Evolutionary conservation across 2,888 invertebrate species (phyloP).

Genomic region (Epistrophella euchroma): DNA sequence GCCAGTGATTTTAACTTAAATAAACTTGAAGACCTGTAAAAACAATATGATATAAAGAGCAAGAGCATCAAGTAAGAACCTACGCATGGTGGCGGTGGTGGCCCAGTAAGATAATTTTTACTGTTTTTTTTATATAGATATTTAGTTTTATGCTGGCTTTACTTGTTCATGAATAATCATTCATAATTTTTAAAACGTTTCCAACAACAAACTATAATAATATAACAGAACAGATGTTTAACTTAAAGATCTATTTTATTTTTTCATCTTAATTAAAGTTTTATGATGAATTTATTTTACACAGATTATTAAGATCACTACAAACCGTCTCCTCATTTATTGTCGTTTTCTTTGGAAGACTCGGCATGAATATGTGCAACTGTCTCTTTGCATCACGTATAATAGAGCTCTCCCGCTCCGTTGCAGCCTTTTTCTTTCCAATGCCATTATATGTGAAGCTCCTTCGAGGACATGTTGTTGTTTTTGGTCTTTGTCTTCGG

Average conservation of each 20-base stretch:
- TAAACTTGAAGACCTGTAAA: too few relatives aligned
- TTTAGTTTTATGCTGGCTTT: too few relatives aligned
- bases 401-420: slow-evolving; percentile 31
- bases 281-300: slow-evolving; percentile 73
- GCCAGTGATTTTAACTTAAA: too few relatives aligned
- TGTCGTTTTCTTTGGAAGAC: slow-evolving; percentile 85
- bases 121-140: too few relatives aligned
- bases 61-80: too few relatives aligned
- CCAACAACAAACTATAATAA: background rate
- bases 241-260: background rate
- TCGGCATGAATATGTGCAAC: slow-evolving; percentile 90
- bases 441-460: slow-evolving; percentile 5
- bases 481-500: slow-evolving; percentile 38
- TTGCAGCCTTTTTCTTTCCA: slow-evolving; percentile 19
- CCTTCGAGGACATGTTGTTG: slow-evolving; percentile 24
- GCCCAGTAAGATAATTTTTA: too few relatives aligned
- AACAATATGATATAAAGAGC: too few relatives aligned
- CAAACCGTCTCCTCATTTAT: slow-evolving; percentile 78
- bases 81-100: too few relatives aligned
- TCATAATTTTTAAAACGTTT: too few relatives aligned
- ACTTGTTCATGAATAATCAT: too few relatives aligned
- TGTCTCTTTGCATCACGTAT: slow-evolving; percentile 85
- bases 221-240: background rate
- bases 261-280: background rate
- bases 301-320: slow-evolving; percentile 79